Evolutionary conservation across 2,888 invertebrate species (phyloP), one percentile per base, ranked within the genome.

Genomic region (Elysia crispata): DNA sequence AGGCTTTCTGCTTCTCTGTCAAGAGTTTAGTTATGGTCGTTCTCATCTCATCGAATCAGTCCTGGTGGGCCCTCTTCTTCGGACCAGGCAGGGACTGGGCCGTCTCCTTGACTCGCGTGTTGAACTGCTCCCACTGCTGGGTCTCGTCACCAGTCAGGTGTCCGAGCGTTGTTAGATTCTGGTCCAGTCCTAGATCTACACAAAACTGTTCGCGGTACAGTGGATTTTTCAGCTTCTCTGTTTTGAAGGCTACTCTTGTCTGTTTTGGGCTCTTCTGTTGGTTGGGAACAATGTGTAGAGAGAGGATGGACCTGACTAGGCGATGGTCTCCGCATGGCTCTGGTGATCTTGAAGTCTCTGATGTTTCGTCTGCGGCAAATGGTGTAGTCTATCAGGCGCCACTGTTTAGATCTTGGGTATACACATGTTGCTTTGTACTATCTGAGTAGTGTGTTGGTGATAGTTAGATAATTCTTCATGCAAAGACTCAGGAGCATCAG

Each of bases 11-110:
- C 60, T 69, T 57, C 8, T 28, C 54, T 30, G 49, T 20, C 20
- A 77, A 13, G 23, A 18, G 3, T 41, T 28, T 18, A 6, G 28
- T 15, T n/a, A 64, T 64, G 6, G 0, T 1, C 20, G 41, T 41
- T 49, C 49, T 1, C 5, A 64, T 33, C 41, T 64, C 76, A 31
- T 76, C 66, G 50, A 76, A 64, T 64, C 76, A 76, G 66, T 76
- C 66, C 50, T 76, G 76, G 23, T 76, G 76, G 18, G 25, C 50
- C 41, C 30, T 31, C 30, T 66, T 66, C 1, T 54, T 76, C 8
- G 41, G 76, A 15, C 76, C 76, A 11, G 64, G 49, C 20, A n/a
- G 18, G 8, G 5, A 3, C 50, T 50, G 30, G 3, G 28, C 28
- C n/a, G n/a, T n/a, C n/a, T n/a, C n/a, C n/a, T n/a, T n/a, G n/a